A percentile compares a stretch with the other conserved stretches of the same genome.
Evolutionary conservation across 2,888 invertebrate genomes (phyloP).

Genomic region (Heteropelma amictum): DNA sequence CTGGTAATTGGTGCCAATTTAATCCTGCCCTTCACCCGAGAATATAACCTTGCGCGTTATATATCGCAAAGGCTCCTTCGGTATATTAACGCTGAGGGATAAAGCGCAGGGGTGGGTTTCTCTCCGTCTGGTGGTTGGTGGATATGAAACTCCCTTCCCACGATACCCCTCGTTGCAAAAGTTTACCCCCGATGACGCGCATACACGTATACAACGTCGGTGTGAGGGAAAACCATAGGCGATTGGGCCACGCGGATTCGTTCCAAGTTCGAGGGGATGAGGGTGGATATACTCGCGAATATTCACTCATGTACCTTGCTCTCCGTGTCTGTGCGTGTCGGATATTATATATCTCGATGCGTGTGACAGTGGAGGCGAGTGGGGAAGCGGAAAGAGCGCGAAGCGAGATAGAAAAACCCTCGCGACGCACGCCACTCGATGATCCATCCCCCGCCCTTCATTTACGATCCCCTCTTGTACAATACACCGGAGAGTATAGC

Average conservation of each 20-base stretch:
- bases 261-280: background rate
- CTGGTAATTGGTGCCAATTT: constrained; percentile 85
- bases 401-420: constrained; percentile 8
- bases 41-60: constrained; percentile 18
- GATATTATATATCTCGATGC: constrained; percentile 32
- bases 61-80: constrained; percentile 12
- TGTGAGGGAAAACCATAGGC: constrained; percentile 17
- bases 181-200: constrained; percentile 48
- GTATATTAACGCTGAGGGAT: constrained; percentile 74
- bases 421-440: constrained; percentile 45
- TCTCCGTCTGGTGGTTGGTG: constrained; percentile 47
- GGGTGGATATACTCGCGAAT: background rate
- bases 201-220: constrained; percentile 17
- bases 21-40: constrained; percentile 81
- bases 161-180: constrained; percentile 55
- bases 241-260: constrained; percentile 39
- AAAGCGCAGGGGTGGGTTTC: constrained; percentile 53
- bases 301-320: constrained; percentile 20
- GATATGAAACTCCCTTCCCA: constrained; percentile 56
- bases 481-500: constrained; percentile 41
- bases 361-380: constrained; percentile 34
- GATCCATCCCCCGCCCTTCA: constrained; percentile 27
- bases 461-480: constrained; percentile 13
- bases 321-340: background rate
- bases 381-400: background rate